Conservation (phyloP, 2,888 invertebrate species). For the Drosophila gaucha region DNA sequence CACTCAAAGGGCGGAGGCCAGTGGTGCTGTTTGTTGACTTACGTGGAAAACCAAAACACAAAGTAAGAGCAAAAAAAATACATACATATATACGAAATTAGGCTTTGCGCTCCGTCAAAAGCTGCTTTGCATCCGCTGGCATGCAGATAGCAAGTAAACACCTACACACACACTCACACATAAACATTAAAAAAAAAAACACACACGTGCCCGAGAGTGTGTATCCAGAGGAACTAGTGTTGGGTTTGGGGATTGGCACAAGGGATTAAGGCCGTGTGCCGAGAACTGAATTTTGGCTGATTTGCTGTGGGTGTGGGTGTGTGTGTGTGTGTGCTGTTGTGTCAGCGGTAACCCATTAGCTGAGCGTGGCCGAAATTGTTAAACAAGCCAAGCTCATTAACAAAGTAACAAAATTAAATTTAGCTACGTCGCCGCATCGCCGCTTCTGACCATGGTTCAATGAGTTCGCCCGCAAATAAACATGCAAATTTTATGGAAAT, state of each 20-base stretch:
- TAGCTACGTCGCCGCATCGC: constrained; percentile 38
- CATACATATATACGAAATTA: constrained; percentile 1
- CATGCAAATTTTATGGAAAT: constrained; percentile 70
- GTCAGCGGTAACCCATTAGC: constrained; percentile 30
- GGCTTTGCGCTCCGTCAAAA: constrained; percentile 6
- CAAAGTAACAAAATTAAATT: constrained; percentile 75
- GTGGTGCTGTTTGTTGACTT: constrained; percentile 11
- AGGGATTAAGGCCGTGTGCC: not conserved
- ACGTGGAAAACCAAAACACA: constrained; percentile 5
- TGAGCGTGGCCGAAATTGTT: constrained; percentile 34
- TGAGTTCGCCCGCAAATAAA: constrained; percentile 50
- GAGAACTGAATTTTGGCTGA: constrained; percentile 4
- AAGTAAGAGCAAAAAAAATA: not conserved
- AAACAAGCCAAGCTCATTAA: constrained; percentile 66
- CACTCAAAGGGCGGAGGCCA: not conserved
- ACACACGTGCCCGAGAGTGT: no score
- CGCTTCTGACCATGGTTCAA: constrained; percentile 40
- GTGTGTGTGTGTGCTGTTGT: not conserved
- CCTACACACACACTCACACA: not conserved
- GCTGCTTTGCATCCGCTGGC: constrained; percentile 10
- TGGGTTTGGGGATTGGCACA: constrained; percentile 9
- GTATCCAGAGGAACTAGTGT: not conserved
- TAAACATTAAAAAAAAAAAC: not conserved
- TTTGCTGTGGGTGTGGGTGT: constrained; percentile 1
- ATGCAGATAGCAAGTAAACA: constrained; percentile 8